Evolutionary conservation across 2,888 invertebrate species (phyloP).

Genomic region (Oligia latruncula): DNA sequence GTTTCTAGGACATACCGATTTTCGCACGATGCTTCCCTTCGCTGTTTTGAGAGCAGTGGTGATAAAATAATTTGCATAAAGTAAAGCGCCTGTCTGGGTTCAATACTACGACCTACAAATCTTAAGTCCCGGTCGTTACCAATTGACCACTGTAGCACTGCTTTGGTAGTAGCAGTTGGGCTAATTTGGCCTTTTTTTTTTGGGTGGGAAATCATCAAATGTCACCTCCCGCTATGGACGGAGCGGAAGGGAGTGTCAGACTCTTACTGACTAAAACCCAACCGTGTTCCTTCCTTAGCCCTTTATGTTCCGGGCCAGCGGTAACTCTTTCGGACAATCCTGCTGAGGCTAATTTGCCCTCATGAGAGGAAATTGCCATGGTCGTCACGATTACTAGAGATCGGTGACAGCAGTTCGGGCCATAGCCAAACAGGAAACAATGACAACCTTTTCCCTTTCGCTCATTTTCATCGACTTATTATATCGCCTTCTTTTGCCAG

Average conservation of each 20-base stretch:
- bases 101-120: neutral
- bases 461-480: neutral
- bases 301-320: too few species aligned
- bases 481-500: slow-evolving; percentile 1
- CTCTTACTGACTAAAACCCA: too few species aligned
- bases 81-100: neutral
- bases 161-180: neutral
- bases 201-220: too few species aligned
- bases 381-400: neutral
- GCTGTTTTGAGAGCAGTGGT: neutral
- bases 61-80: neutral
- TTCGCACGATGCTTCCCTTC: neutral
- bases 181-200: too few species aligned
- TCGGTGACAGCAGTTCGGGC: neutral
- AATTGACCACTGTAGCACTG: neutral
- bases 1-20: neutral
- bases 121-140: too few species aligned
- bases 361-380: neutral
- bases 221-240: too few species aligned
- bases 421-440: neutral
- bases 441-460: neutral
- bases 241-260: too few species aligned
- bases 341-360: too few species aligned
- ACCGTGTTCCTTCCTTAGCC: too few species aligned
- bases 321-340: too few species aligned